Evolutionary conservation across 2,797 vertebrate species (phyloP).

Genomic region (Sphenodon punctatus): DNA sequence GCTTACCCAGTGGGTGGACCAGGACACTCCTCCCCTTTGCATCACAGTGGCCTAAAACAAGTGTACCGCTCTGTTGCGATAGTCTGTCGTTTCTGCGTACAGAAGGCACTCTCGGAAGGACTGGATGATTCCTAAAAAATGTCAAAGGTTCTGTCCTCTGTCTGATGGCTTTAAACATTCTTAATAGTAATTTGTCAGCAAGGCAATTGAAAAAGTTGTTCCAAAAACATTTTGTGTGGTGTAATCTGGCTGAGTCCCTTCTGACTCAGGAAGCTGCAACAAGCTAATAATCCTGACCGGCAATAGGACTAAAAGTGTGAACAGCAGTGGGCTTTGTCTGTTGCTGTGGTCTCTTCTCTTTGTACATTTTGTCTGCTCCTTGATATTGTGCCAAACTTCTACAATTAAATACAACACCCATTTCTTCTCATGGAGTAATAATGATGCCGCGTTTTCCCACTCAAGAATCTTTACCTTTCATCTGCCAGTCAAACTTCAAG

Average conservation of each 20-base stretch:
- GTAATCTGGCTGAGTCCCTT: background rate
- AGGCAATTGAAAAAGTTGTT: background rate
- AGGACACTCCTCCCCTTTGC: no score
- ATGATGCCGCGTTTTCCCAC: background rate
- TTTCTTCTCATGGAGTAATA: background rate
- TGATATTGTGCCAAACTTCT: constrained; percentile 42
- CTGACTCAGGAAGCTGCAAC: background rate
- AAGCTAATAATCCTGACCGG: constrained; percentile 1
- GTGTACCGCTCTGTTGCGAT: background rate
- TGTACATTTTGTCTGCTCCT: background rate
- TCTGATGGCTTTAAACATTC: background rate
- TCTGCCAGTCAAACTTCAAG: constrained; percentile 7
- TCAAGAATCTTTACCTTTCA: background rate
- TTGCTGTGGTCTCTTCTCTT: background rate
- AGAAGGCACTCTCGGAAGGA: background rate
- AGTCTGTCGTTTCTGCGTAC: background rate
- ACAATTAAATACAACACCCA: constrained; percentile 7
- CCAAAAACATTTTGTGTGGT: background rate
- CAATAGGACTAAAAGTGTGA: constrained; percentile 1
- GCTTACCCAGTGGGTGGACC: no score
- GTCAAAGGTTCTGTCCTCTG: background rate
- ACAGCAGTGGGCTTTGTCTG: constrained; percentile 7
- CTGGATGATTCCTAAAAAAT: background rate
- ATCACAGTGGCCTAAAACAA: background rate
- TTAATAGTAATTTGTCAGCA: background rate